Evolutionary conservation across 92 coral and sea anemone genomes (phyloP).

Genomic region (Galaxea fascicularis): DNA sequence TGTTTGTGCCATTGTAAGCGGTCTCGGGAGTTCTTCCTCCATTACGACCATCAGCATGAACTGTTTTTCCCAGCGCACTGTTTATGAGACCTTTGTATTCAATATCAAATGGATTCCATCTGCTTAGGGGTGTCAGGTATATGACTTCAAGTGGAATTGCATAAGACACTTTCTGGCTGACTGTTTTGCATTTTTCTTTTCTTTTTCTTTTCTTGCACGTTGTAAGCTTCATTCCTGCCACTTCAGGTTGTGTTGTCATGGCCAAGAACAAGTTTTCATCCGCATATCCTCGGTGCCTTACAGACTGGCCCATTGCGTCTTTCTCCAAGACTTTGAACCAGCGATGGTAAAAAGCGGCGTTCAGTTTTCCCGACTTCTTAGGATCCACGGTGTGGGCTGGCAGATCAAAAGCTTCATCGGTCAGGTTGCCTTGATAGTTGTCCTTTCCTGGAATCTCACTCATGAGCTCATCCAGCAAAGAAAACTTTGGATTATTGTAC

Average conservation of each 20-base stretch:
- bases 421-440: constrained; percentile 76
- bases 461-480: constrained; percentile 60
- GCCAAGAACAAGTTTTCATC: constrained; percentile 91
- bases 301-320: constrained; percentile 92
- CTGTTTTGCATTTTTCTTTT: constrained; percentile 38
- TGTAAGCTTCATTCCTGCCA: constrained; percentile 79
- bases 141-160: constrained; percentile 95
- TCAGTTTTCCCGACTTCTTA: constrained; percentile 58
- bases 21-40: constrained; percentile 72
- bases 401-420: constrained; percentile 81
- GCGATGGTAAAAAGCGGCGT: constrained; percentile 87
- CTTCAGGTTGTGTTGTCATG: constrained; percentile 88
- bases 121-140: constrained; percentile 86
- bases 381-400: constrained; percentile 76
- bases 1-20: constrained; percentile 78
- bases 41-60: constrained; percentile 65
- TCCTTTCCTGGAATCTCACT: constrained; percentile 89
- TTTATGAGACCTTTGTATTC: constrained; percentile 81
- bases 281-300: constrained; percentile 85
- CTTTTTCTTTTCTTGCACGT: constrained; percentile 47
- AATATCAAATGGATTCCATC: constrained; percentile 89
- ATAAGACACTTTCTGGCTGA: constrained; percentile 80
- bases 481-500: constrained; percentile 22
- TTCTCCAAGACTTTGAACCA: constrained; percentile 79
- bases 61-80: constrained; percentile 69